Evolutionary conservation across 2,888 invertebrate genomes (phyloP).

Genomic region (Didymodactylos carnosus): DNA sequence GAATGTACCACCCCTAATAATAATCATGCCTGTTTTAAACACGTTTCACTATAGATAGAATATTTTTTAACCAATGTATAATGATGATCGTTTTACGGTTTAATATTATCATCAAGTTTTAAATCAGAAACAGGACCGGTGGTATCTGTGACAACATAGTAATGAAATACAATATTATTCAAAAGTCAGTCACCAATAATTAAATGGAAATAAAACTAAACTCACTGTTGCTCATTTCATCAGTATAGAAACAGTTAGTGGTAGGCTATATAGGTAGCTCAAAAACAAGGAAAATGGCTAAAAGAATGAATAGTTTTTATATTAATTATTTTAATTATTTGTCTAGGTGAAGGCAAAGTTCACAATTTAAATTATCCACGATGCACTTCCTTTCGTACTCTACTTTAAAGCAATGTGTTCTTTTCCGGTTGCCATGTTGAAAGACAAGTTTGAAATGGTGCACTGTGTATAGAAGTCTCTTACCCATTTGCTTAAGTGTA

Average conservation of each 20-base stretch:
- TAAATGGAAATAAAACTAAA: not conserved
- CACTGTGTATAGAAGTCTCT: no score
- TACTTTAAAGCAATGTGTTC: no score
- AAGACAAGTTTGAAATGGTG: no score
- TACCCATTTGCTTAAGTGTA: no score
- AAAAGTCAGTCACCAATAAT: not conserved
- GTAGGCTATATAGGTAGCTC: not conserved
- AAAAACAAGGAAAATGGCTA: not conserved
- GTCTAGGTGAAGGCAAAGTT: not conserved
- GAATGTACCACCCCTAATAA: no score
- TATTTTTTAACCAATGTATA: not conserved
- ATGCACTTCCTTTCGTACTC: no score
- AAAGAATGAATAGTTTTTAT: not conserved
- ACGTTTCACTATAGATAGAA: not conserved
- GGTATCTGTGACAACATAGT: not conserved
- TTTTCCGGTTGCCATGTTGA: no score
- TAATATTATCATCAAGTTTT: not conserved
- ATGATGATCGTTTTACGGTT: not conserved
- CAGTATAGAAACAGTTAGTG: not conserved
- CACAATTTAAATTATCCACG: no score
- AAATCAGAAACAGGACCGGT: not conserved
- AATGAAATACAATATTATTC: not conserved
- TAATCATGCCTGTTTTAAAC: not conserved
- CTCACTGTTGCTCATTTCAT: not conserved
- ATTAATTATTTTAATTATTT: no score